Conservation (phyloP, 2,888 invertebrate species). For the Ecliptopera silaceata region DNA sequence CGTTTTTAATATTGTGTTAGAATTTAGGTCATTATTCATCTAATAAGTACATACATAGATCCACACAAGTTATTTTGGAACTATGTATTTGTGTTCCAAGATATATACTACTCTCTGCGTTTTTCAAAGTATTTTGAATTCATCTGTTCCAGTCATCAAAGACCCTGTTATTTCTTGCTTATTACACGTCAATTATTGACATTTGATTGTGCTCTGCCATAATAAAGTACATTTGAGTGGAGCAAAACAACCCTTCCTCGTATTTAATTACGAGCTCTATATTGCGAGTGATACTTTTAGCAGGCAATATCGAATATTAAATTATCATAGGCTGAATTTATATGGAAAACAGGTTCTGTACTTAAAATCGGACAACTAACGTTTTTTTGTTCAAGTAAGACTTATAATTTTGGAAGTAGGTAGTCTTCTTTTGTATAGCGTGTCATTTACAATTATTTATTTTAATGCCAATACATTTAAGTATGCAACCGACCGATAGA, state of each 20-base stretch:
- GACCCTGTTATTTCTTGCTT: not conserved
- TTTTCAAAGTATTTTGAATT: not conserved
- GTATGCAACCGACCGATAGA: no score
- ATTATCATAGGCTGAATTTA: constrained; percentile 58
- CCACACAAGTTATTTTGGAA: no score
- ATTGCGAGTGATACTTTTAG: constrained; percentile 69
- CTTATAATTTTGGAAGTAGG: no score
- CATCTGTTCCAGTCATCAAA: not conserved
- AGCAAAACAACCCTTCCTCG: constrained; percentile 53
- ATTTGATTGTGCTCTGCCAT: constrained; percentile 10
- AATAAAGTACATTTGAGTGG: constrained; percentile 18
- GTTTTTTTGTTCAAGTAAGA: no score
- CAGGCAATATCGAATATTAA: constrained; percentile 73
- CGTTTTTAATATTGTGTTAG: constrained; percentile 51
- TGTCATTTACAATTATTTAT: no score
- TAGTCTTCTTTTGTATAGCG: no score
- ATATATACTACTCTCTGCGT: not conserved
- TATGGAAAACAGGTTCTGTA: not conserved
- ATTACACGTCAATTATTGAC: constrained; percentile 2
- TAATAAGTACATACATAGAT: no score
- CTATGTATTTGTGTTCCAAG: no score
- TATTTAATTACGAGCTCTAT: constrained; percentile 69
- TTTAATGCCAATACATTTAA: no score
- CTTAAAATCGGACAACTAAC: not conserved
- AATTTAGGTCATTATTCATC: no score